Evolutionary conservation across 2,888 invertebrate genomes (phyloP), one percentile per base, ranked within the genome.

Genomic region (Gymnocheta viridis): DNA sequence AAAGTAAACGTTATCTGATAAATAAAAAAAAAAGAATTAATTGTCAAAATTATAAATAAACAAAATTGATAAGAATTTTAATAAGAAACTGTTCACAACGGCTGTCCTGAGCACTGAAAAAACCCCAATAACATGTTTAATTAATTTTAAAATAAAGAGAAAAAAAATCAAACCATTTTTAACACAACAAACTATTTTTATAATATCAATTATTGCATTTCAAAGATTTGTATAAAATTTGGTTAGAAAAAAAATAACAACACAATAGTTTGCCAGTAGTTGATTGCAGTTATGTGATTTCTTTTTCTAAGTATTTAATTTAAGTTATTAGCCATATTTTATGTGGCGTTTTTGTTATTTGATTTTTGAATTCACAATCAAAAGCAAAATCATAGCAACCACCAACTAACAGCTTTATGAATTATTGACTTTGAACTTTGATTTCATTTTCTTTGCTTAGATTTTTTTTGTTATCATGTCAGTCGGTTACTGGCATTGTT

Each of bases 341-440:
- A 27, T 17, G 12, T 2, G 44, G 2, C 22, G 14, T 14, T 62
- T 19, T 44, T 7, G 2, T 70, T 54, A 3, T 51, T 51, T 62
- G 7, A 41, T 54, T 49, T 66, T 73, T 38, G 56, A 24, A 66
- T 35, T 44, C 35, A 47, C 32, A 38, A 58, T 10, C 4, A 14
- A 54, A 29, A 56, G 29, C 10, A 38, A 67, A 22, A 22, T 14
- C 22, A 3, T 14, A 38, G 32, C 22, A 70, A 38, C 60, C 47
- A 64, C 19, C 69, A 79, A 35, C 70, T 60, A 83, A 83, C 80
- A 84, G 72, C 80, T 72, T 67, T 69, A 84, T 84, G 84, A 84
- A 84, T 84, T 84, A 84, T 84, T 84, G 84, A 84, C 84, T 84
- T 84, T 84, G 84, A 84, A 84, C 84, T 84, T 81, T 84, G 84